A percentile compares a stretch with the other conserved stretches of the same genome.
Evolutionary conservation across 2,888 invertebrate genomes (phyloP).

Genomic region (Aromia moschata): DNA sequence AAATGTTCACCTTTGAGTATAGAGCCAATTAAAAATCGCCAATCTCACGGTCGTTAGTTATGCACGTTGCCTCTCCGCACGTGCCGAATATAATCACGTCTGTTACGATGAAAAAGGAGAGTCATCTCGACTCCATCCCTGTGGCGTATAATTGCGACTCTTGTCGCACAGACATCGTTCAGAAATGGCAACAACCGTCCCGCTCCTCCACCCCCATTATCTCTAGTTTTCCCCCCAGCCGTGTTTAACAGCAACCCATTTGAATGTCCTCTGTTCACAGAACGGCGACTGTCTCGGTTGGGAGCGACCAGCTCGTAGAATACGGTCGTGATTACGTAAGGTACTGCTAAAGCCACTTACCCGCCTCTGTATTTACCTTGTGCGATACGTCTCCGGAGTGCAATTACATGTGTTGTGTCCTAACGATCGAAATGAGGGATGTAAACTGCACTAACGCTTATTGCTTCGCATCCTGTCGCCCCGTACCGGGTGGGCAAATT

Average conservation of each 20-base stretch:
- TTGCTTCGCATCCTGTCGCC: background rate
- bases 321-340: constrained; percentile 48
- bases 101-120: constrained; percentile 6
- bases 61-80: constrained; percentile 4
- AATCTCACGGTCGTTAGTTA: constrained; percentile 18
- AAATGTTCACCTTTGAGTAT: no score
- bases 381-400: constrained; percentile 1
- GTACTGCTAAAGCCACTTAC: constrained; percentile 36
- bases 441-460: constrained; percentile 5
- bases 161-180: constrained; percentile 7
- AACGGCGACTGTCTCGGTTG: constrained; percentile 92
- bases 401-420: background rate
- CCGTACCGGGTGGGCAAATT: no score
- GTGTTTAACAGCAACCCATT: constrained; percentile 12
- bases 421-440: background rate
- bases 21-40: constrained; percentile 1
- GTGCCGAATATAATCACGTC: constrained; percentile 19
- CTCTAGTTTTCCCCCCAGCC: constrained; percentile 1
- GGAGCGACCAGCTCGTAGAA: constrained; percentile 82
- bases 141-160: constrained; percentile 12
- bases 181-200: constrained; percentile 12
- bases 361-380: constrained; percentile 12
- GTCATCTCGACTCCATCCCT: constrained; percentile 2
- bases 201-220: no score
- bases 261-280: constrained; percentile 71